Percentiles rank a stretch among this genome's conserved stretches.
Evolutionary conservation across 2,888 invertebrate species (phyloP).

Genomic region (Sesamia inferens): DNA sequence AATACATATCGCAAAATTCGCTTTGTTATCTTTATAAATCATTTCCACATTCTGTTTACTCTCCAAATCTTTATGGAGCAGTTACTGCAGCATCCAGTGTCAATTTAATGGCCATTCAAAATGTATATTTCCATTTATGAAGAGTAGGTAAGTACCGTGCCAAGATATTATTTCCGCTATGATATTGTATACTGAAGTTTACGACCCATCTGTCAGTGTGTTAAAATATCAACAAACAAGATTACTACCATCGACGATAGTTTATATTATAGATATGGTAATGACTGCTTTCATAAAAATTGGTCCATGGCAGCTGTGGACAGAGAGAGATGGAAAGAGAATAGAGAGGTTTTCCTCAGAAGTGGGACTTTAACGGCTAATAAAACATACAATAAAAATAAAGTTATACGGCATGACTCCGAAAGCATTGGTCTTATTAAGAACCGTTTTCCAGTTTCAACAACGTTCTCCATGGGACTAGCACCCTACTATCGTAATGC

Average conservation of each 20-base stretch:
- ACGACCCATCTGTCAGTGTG: constrained; percentile 42
- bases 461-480: too few relatives aligned
- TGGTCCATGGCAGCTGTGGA: too few relatives aligned
- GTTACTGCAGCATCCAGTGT: constrained; percentile 22
- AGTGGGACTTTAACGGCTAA: too few relatives aligned
- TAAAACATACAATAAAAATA: too few relatives aligned
- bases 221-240: constrained; percentile 36
- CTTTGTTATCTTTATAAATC: constrained; percentile 7
- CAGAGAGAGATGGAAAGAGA: too few relatives aligned
- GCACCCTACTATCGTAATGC: too few relatives aligned
- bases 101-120: constrained; percentile 39
- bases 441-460: too few relatives aligned
- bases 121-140: constrained; percentile 35
- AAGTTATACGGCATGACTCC: too few relatives aligned
- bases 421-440: too few relatives aligned
- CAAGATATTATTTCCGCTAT: constrained; percentile 37
- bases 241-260: not conserved
- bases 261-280: too few relatives aligned
- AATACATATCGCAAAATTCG: not conserved
- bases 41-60: constrained; percentile 9
- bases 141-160: constrained; percentile 8
- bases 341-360: too few relatives aligned
- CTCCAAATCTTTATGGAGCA: constrained; percentile 19
- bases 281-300: too few relatives aligned
- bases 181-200: constrained; percentile 38